Conservation (phyloP, 2,113 vertebrate genomes). For the Leptobrachium ailaonicum region DNA sequence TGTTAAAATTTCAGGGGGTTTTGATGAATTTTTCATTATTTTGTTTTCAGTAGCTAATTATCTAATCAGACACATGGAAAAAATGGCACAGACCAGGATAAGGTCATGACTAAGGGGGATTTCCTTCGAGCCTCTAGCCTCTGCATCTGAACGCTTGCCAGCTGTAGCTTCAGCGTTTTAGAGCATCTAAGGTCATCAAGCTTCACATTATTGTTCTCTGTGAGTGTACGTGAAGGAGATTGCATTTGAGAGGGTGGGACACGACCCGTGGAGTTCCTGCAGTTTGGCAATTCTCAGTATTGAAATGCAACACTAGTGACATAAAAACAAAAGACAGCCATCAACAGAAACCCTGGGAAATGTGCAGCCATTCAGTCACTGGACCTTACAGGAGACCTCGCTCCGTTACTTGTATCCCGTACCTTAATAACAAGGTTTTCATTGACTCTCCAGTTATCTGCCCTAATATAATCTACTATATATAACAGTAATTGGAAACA, state of each 20-base stretch:
- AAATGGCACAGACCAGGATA: conserved; percentile 40
- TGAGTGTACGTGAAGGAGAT: conserved; percentile 62
- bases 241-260: conserved; percentile 46
- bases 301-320: conserved; percentile 69
- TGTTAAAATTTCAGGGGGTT: too few relatives aligned
- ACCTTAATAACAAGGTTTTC: too few relatives aligned
- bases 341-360: conserved; percentile 64
- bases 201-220: conserved; percentile 76
- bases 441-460: too few relatives aligned
- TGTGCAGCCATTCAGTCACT: neutral
- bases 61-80: conserved; percentile 11
- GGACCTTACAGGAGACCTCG: too few relatives aligned
- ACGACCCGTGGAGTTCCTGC: conserved; percentile 66
- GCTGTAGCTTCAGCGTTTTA: conserved; percentile 66
- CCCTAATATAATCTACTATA: too few relatives aligned
- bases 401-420: too few relatives aligned
- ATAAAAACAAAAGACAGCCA: conserved; percentile 62
- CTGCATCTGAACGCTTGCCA: conserved; percentile 49
- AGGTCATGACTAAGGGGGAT: conserved; percentile 53
- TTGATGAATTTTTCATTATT: neutral
- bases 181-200: conserved; percentile 67
- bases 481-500: too few relatives aligned
- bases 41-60: neutral
- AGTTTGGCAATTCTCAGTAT: conserved; percentile 70
- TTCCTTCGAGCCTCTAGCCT: conserved; percentile 63